Evolutionary conservation across 2,888 invertebrate genomes (phyloP).

Genomic region (Entomobrya proxima): DNA sequence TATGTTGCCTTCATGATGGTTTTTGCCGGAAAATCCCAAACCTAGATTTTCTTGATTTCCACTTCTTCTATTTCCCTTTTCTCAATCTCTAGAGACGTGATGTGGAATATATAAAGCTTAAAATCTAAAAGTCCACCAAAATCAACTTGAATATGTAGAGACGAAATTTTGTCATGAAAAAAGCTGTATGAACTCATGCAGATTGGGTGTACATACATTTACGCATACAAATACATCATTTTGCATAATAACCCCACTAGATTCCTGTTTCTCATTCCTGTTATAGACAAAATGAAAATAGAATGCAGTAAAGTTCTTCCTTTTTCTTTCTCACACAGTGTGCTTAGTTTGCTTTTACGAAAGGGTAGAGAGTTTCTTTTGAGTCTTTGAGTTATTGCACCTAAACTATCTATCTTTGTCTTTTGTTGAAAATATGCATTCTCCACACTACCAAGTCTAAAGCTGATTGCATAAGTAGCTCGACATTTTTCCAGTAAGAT

Average conservation of each 20-base stretch:
- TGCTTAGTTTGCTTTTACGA: not conserved
- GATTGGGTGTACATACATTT: constrained; percentile 52
- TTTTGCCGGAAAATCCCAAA: not conserved
- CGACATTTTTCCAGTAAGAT: not conserved
- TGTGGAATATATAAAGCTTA: constrained; percentile 50
- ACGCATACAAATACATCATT: constrained; percentile 62
- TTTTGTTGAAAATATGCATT: constrained; percentile 13
- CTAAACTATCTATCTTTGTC: constrained; percentile 60
- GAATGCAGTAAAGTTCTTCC: not conserved
- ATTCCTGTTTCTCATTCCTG: constrained; percentile 39
- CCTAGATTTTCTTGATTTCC: not conserved
- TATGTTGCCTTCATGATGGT: not conserved
- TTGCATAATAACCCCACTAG: constrained; percentile 55
- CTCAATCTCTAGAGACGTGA: constrained; percentile 53
- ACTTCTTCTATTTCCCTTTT: not conserved
- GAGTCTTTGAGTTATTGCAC: constrained; percentile 63
- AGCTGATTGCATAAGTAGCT: too few species aligned
- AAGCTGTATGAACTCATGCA: not conserved
- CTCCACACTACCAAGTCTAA: not conserved
- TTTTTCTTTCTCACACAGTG: not conserved
- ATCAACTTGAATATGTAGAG: not conserved
- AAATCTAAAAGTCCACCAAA: constrained; percentile 23
- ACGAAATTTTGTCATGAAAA: constrained; percentile 2
- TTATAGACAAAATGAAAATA: not conserved
- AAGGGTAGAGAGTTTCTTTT: constrained; percentile 21